Conservation (phyloP, 2,888 invertebrate species). For the Drosophila paracracens region DNA sequence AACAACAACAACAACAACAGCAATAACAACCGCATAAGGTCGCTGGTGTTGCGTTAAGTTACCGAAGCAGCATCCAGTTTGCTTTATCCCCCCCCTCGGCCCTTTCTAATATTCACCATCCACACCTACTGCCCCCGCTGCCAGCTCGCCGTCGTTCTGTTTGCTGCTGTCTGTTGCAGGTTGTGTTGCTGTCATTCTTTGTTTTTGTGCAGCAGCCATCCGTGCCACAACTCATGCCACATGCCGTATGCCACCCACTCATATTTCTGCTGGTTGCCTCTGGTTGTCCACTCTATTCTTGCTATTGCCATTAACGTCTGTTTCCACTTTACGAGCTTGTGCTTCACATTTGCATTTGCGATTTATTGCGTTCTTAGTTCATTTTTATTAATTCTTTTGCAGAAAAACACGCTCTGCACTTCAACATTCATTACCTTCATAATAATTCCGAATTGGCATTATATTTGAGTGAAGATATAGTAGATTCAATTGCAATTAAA, state of each 20-base stretch:
- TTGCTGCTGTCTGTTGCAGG: constrained; percentile 46
- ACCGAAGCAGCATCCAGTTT: constrained; percentile 37
- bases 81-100: neutral
- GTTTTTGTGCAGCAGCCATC: constrained; percentile 36
- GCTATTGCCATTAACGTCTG: constrained; percentile 44
- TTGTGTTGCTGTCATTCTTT: constrained; percentile 54
- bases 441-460: neutral
- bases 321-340: constrained; percentile 49
- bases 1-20: constrained; percentile 20
- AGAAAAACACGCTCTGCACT: neutral
- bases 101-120: neutral
- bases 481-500: neutral
- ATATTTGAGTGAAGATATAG: neutral
- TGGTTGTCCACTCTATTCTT: neutral
- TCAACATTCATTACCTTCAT: constrained; percentile 3
- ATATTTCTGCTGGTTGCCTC: constrained; percentile 7
- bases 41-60: constrained; percentile 31
- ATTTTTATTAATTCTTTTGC: constrained; percentile 32
- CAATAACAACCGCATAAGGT: constrained; percentile 19
- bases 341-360: constrained; percentile 44
- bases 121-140: neutral
- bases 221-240: constrained; percentile 1
- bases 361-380: constrained; percentile 39
- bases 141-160: neutral
- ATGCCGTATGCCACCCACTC: constrained; percentile 11